Base-by-base conservation (phyloP, 2,888 invertebrate species). In the Balanococcus diminutus region DNA sequence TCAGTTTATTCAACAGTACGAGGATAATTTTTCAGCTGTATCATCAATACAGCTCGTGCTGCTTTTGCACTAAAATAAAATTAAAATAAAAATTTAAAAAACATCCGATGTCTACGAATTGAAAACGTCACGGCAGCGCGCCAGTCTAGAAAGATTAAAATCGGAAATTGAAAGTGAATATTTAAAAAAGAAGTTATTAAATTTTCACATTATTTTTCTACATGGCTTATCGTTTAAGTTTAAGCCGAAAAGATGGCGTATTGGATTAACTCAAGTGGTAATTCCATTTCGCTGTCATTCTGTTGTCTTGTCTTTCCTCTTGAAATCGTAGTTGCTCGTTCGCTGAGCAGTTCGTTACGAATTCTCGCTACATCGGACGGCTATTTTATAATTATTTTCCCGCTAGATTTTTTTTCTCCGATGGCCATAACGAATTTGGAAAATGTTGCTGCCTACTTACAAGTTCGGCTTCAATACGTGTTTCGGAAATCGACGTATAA, bases 161-260 rank as follows among this genome's bases (percentile, higher is more conserved):
- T 25, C 67, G 67, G 67, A 67, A 67, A 67, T 67, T 67, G 67
- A 67, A 67, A 67, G 67, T 28, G 56, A 67, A 67, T 67, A 67
- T 67, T 67, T 28, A 67, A 67, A 67, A 67, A 67, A 67, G 25
- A 67, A 28, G 56, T 56, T 67, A 67, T 67, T 67, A 28, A 67
- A 67, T 67, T 28, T 25, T 67, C 25, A 67, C 28, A 67, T 28
- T 67, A 67, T 67, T 67, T 67, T 67, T 25, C 67, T 67, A 28
- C 28, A 67, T 25, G 8, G 28, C 28, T 56, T 67, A 67, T 67
- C 67, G 22, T 56, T 67, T 67, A 67, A 67, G 22, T 56, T 67
- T 67, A 67, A 67, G 67, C 67, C 28, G 67, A 67, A 67, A 28
- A 67, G 28, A 67, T 67, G 28, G 67, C 14, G 28, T 67, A 67